phyloP scores from a whole-genome alignment of 2,797 vertebrate species.

The Alca torda region DNA sequence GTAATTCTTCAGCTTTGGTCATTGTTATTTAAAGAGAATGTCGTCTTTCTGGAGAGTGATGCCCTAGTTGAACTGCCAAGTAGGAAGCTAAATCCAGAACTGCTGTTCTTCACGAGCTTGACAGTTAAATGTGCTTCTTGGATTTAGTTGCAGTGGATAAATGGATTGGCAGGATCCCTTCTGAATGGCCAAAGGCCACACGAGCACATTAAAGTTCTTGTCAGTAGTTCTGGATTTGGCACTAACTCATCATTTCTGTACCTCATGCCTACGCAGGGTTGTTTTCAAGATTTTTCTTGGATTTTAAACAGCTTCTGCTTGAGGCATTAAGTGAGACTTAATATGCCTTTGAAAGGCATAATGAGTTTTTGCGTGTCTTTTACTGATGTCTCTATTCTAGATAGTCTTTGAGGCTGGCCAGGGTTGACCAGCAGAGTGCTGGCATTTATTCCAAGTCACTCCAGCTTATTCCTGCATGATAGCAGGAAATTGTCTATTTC shows the following conservation, averaged over 20 bases:
- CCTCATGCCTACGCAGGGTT: background rate
- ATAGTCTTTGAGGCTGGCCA: background rate
- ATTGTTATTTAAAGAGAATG: background rate
- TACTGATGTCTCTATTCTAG: background rate
- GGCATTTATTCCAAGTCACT: background rate
- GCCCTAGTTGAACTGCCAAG: background rate
- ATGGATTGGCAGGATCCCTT: background rate
- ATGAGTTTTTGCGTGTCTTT: background rate
- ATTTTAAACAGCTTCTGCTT: background rate
- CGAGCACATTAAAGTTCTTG: background rate
- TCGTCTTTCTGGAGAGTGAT: background rate
- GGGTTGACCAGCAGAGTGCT: background rate
- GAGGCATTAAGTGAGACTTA: background rate
- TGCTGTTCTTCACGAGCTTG: background rate
- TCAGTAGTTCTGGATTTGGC: background rate
- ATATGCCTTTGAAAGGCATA: background rate
- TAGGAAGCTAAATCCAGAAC: background rate
- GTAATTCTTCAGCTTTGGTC: background rate
- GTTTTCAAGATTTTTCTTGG: background rate
- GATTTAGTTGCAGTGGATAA: background rate
- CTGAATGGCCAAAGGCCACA: background rate
- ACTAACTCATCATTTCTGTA: background rate
- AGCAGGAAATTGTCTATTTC: background rate
- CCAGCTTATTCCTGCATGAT: background rate
- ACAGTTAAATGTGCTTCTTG: background rate